Evolutionary conservation across 2,888 invertebrate species (phyloP).

Genomic region (Latrodectus hesperus): DNA sequence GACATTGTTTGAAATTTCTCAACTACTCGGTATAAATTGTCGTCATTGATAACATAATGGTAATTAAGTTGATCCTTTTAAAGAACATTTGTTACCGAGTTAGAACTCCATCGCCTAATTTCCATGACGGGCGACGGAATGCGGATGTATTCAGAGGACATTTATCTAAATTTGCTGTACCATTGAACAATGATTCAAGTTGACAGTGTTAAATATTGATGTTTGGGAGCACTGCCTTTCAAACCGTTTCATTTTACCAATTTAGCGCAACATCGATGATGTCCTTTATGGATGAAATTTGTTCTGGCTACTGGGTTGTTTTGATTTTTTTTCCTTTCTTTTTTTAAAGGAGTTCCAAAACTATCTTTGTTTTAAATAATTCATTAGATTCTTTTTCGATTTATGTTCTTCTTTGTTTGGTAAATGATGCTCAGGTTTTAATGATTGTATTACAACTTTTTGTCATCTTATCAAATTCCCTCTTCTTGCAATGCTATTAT

Average conservation of each 20-base stretch:
- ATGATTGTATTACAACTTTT: no score
- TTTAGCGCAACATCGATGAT: slow-evolving; percentile 76
- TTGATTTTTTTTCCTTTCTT: no score
- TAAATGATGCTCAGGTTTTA: no score
- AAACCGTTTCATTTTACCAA: slow-evolving; percentile 71
- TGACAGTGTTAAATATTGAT: slow-evolving; percentile 31
- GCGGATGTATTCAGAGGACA: background rate
- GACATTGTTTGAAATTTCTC: no score
- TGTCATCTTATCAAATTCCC: no score
- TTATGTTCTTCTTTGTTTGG: no score
- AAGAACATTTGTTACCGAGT: slow-evolving; percentile 17
- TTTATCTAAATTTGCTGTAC: slow-evolving; percentile 39
- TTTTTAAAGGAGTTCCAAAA: no score
- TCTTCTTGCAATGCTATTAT: no score
- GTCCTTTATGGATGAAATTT: slow-evolving; percentile 79
- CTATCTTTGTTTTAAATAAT: no score
- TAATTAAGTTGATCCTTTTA: slow-evolving; percentile 1
- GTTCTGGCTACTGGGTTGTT: no score
- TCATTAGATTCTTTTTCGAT: no score
- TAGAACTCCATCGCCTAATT: slow-evolving; percentile 31
- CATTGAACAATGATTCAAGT: slow-evolving; percentile 11
- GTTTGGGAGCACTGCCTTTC: slow-evolving; percentile 52
- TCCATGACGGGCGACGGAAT: slow-evolving; percentile 3
- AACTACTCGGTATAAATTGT: no score
- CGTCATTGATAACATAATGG: background rate